Evolutionary conservation across 2,888 invertebrate species (phyloP).

Genomic region (Ochropleura plecta): DNA sequence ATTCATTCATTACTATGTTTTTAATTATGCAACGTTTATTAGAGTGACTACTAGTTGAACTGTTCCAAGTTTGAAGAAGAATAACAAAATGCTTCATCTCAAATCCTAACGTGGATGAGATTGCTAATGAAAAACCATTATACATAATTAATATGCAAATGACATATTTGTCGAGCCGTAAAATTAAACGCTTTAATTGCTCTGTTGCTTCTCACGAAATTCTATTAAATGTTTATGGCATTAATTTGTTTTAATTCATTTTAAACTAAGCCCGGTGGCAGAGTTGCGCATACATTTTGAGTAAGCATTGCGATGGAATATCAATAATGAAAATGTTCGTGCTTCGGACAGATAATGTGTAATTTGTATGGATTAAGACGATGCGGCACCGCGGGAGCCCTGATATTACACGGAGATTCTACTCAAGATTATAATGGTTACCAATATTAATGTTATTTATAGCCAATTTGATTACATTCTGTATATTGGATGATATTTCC

Average conservation of each 20-base stretch:
- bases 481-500: constrained; percentile 28
- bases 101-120: neutral
- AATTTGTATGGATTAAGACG: constrained; percentile 56
- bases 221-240: constrained; percentile 30
- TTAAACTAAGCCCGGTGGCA: constrained; percentile 51
- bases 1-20: too few species aligned
- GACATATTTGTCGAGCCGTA: neutral
- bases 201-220: constrained; percentile 22
- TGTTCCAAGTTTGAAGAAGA: neutral
- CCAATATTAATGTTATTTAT: constrained; percentile 46
- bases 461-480: constrained; percentile 7
- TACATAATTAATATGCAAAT: constrained; percentile 8
- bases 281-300: constrained; percentile 28
- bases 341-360: constrained; percentile 35
- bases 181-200: constrained; percentile 26
- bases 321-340: constrained; percentile 46
- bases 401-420: constrained; percentile 40
- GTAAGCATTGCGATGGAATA: constrained; percentile 24
- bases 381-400: constrained; percentile 46
- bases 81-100: neutral
- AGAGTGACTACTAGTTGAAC: neutral
- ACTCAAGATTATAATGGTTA: constrained; percentile 47
- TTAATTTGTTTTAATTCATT: constrained; percentile 30
- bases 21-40: neutral
- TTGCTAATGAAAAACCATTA: neutral